A percentile compares a stretch with the other conserved stretches of the same genome.
Conservation (phyloP, 2,888 invertebrate genomes). For the Neuroscelio doddi region DNA sequence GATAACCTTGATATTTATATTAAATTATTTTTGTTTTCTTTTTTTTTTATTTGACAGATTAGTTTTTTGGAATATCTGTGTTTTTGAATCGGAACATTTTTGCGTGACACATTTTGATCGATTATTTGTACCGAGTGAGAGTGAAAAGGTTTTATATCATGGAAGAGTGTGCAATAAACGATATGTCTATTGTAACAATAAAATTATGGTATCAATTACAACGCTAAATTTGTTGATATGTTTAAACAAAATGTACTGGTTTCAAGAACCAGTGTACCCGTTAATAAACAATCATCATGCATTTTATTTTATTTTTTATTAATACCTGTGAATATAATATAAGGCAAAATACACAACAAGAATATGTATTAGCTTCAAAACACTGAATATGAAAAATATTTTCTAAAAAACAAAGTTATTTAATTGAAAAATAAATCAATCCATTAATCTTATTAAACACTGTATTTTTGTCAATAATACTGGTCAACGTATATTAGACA, state of each 20-base stretch:
- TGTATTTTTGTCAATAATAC: too few relatives aligned
- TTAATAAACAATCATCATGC: constrained; percentile 66
- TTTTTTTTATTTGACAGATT: constrained; percentile 51
- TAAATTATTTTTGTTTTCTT: constrained; percentile 66
- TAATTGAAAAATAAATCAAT: too few relatives aligned
- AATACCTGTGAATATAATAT: too few relatives aligned
- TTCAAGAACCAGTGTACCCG: constrained; percentile 59
- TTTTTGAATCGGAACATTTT: constrained; percentile 57
- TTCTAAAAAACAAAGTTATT: too few relatives aligned
- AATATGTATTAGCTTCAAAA: too few relatives aligned
- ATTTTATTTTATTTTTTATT: constrained; percentile 44
- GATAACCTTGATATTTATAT: constrained; percentile 67
- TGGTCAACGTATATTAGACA: too few relatives aligned
- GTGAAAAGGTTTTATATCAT: constrained; percentile 65
- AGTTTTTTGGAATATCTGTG: constrained; percentile 61
- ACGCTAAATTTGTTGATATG: constrained; percentile 64
- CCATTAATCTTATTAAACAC: too few relatives aligned
- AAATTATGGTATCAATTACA: constrained; percentile 65
- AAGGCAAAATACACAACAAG: too few relatives aligned
- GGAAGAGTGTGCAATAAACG: constrained; percentile 67
- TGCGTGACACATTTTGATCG: constrained; percentile 55
- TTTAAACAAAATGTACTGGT: constrained; percentile 59
- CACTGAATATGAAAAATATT: too few relatives aligned
- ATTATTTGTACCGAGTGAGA: constrained; percentile 63
- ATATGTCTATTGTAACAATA: constrained; percentile 67